phyloP scores from a whole-genome alignment of 2,113 vertebrate species.

The Alces alces region DNA sequence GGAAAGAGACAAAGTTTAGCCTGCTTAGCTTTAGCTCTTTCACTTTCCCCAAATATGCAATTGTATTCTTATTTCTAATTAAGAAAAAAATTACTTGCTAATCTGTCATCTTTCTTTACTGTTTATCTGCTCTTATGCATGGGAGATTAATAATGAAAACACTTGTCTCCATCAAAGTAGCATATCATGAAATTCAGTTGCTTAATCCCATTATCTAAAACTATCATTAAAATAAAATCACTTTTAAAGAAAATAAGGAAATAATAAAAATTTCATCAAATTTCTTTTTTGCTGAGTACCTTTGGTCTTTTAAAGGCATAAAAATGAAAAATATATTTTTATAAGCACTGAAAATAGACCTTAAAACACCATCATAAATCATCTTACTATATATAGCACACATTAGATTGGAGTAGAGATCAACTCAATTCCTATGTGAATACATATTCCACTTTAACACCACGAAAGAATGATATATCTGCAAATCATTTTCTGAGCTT shows the following conservation, averaged over 20 bases:
- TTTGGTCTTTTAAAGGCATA: background rate
- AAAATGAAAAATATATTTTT: conserved; percentile 33
- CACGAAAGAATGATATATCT: background rate
- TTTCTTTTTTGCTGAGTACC: background rate
- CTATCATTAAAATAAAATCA: conserved; percentile 64
- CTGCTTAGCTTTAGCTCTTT: background rate
- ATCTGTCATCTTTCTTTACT: conserved; percentile 34
- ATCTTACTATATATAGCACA: background rate
- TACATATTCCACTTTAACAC: background rate
- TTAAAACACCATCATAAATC: background rate
- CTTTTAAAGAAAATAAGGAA: conserved; percentile 60
- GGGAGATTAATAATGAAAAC: conserved; percentile 8
- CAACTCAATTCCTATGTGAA: conserved; percentile 53
- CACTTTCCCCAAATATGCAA: background rate
- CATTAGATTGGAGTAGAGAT: background rate
- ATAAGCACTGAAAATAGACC: background rate
- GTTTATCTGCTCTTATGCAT: conserved; percentile 32
- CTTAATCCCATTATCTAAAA: background rate
- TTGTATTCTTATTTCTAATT: background rate
- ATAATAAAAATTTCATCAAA: background rate
- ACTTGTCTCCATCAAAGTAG: background rate
- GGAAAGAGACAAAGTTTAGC: background rate
- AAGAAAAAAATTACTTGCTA: background rate
- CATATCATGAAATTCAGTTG: conserved; percentile 34
- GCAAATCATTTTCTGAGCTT: conserved; percentile 30